Base-by-base conservation (phyloP, 2,888 invertebrate species). In the Lasioglossum villosulum region DNA sequence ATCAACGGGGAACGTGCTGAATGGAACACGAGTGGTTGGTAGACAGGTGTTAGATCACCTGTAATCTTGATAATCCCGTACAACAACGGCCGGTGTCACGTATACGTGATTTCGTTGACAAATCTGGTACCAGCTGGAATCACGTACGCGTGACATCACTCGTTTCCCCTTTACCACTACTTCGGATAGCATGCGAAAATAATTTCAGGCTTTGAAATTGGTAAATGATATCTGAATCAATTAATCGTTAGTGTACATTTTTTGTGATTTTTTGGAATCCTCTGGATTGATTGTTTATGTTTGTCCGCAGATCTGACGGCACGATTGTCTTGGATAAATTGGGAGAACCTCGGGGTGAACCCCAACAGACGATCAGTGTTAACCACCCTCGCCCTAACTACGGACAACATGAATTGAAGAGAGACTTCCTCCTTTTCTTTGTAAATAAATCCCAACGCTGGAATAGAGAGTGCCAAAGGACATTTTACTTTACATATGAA, bases 291-390 rank as follows among this genome's bases (percentile, higher is more conserved):
- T 63, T 30, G 30, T 63, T 16, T 8, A 19, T 30, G 14, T 63
- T 27, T 27, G 10, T 80, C 95, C 95, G 2, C 96, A 99, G 99
- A 99, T 96, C 96, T 99, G 90, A 99, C 99, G 1, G 99, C 99
- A 0, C 96, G 99, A 80, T 96, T 99, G 45, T 99, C 99, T 0
- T 99, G 99, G 99, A 99, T 99, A 92, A 99, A 99, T 94, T 99
- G 99, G 99, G 99, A 99, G 95, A 99, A 99, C 94, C 96, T 99
- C 1, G 99, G 99, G 0, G 98, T 99, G 5, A 98, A 98, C 94
- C 98, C 98, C 3, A 98, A 98, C 82, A 96, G 98, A 75, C 96
- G 98, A 90, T 98, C 98, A 85, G 96, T 98, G 10, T 96, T 98
- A 3, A 98, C 98, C 0, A 97, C 98, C 0, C 95, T 98, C 30